Conservation (phyloP, 2,888 invertebrate genomes). For the Dryadula phaetusa region DNA sequence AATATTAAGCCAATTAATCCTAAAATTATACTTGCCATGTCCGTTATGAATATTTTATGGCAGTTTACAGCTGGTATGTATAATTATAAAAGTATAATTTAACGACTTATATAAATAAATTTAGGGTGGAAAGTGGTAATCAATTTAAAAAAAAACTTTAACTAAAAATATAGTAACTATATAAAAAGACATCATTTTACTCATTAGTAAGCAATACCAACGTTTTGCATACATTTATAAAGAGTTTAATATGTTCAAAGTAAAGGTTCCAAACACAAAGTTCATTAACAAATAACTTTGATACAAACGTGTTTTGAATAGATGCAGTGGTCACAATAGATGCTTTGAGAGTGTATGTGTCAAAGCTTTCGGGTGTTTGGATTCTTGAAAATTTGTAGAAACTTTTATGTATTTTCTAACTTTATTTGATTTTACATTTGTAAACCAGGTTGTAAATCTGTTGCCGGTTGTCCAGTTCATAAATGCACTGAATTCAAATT, state of each 20-base stretch:
- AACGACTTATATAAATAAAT: too few relatives aligned
- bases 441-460: too few relatives aligned
- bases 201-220: background rate
- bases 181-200: too few relatives aligned
- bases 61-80: slow-evolving; percentile 85
- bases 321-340: slow-evolving; percentile 7
- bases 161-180: too few relatives aligned
- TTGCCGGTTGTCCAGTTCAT: too few relatives aligned
- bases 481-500: too few relatives aligned
- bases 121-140: too few relatives aligned
- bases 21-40: slow-evolving; percentile 82
- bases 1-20: slow-evolving; percentile 71
- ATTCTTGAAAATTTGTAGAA: background rate
- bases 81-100: too few relatives aligned
- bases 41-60: slow-evolving; percentile 89
- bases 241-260: background rate
- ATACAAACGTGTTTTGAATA: background rate
- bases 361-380: background rate
- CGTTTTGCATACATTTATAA: background rate
- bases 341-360: background rate
- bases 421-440: background rate
- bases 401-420: background rate
- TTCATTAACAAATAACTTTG: slow-evolving; percentile 5
- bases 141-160: too few relatives aligned
- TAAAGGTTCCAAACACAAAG: background rate